Evolutionary conservation across 2,113 vertebrate species (phyloP), one percentile per base, ranked within the genome.

Genomic region (Siphamia tubifer): DNA sequence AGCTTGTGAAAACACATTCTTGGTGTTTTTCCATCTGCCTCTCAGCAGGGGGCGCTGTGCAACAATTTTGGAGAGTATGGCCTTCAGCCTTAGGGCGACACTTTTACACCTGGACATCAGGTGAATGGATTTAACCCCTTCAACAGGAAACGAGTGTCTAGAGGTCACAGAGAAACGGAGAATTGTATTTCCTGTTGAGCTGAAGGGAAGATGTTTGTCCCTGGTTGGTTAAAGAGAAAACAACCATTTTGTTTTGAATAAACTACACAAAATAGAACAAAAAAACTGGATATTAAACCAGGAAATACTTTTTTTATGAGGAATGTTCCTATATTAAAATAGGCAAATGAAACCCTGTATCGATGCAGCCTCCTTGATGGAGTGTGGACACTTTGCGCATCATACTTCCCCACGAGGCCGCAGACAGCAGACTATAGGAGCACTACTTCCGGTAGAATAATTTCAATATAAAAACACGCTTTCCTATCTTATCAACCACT

Each of bases 11-110:
- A 44, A 13, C n/a, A 30, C 43, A 42, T 31, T 63, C 15, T 19
- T 57, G 17, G 4, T 67, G 78, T 30, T 66, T 13, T 79, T 64
- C 43, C 5, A 5, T 12, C 1, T 44, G 0, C 13, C 1, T 27
- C 4, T 54, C 86, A 64, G 56, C 38, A 77, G 82, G 69, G 57
- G 84, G 57, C 86, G 21, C 78, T 79, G 68, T 72, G 53, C 25
- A 63, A 56, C 66, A 67, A 25, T 34, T 52, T 42, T 66, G 60
- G 10, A 39, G 12, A 4, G 6, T 10, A 1, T 13, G 1, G 2
- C 12, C 2, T 42, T 8, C 15, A n/a, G 25, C 9, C 32, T 6
- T 1, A n/a, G n/a, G 23, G 3, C n/a, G 2, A 30, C 1, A 44
- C 7, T 40, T 23, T 24, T 17, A 6, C 36, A 68, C 35, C 36